Evolutionary conservation across 2,113 vertebrate genomes (phyloP).

Genomic region (Columbina picui): DNA sequence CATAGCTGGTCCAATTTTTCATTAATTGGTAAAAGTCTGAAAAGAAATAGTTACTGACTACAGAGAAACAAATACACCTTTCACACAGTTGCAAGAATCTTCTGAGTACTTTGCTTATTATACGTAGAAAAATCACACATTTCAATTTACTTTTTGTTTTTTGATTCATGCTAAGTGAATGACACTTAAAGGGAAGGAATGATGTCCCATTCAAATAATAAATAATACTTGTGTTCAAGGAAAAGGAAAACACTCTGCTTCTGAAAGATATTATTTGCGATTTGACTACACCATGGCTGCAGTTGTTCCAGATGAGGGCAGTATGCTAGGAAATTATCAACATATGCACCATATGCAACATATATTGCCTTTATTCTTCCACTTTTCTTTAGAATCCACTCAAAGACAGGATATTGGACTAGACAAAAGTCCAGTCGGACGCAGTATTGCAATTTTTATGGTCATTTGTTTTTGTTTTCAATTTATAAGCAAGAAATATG

Average conservation of each 20-base stretch:
- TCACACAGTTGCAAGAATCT: background rate
- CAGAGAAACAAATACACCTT: background rate
- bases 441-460: background rate
- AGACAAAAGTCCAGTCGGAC: background rate
- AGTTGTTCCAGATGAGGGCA: background rate
- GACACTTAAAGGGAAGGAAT: background rate
- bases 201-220: background rate
- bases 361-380: background rate
- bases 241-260: background rate
- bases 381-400: background rate
- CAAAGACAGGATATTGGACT: background rate
- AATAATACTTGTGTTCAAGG: background rate
- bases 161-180: background rate
- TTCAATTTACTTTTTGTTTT: too few species aligned
- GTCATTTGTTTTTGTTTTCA: background rate
- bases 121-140: accelerated
- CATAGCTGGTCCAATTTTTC: background rate
- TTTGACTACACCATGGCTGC: background rate
- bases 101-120: background rate
- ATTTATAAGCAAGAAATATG: background rate
- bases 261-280: background rate
- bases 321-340: background rate
- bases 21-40: background rate
- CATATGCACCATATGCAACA: background rate
- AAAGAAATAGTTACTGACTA: background rate